Evolutionary conservation across 1,140 invertebrate species (phyloP).

Genomic region (Steinernema feltiae): DNA sequence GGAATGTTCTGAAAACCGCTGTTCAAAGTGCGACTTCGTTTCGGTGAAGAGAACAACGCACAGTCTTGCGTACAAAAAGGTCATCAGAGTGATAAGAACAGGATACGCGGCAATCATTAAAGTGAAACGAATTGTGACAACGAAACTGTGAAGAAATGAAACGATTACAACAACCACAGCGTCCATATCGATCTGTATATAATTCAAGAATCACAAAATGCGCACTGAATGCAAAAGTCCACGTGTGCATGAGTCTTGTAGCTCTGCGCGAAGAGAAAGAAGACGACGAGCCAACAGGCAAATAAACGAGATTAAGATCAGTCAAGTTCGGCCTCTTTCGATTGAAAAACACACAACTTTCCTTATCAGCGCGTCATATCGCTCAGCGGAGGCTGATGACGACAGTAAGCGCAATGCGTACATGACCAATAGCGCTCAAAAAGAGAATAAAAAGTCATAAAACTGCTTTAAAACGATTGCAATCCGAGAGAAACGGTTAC

Average conservation of each 20-base stretch:
- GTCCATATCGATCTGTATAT: background rate
- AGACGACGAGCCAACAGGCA: background rate
- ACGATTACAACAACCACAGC: background rate
- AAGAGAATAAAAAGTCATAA: background rate
- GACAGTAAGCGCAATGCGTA: background rate
- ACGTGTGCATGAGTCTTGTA: background rate
- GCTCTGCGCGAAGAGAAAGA: too few relatives aligned
- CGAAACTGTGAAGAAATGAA: background rate
- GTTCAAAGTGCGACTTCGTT: background rate
- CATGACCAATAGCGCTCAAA: background rate
- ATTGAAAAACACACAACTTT: constrained; percentile 1
- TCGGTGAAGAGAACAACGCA: background rate
- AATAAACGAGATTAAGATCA: background rate
- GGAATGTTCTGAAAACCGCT: background rate
- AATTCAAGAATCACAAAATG: background rate
- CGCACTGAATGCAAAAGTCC: background rate
- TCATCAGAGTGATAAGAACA: background rate
- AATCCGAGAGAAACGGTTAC: too few relatives aligned
- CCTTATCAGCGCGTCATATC: constrained; percentile 11
- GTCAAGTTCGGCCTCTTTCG: background rate
- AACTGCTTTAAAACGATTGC: background rate
- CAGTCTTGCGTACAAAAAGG: background rate
- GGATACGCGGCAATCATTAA: background rate
- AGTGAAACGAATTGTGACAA: background rate
- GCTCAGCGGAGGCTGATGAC: background rate